Percentiles rank a stretch among this genome's conserved stretches.
Conservation (phyloP, 92 coral and sea anemone species). For the Epizoanthus illoricatus region DNA sequence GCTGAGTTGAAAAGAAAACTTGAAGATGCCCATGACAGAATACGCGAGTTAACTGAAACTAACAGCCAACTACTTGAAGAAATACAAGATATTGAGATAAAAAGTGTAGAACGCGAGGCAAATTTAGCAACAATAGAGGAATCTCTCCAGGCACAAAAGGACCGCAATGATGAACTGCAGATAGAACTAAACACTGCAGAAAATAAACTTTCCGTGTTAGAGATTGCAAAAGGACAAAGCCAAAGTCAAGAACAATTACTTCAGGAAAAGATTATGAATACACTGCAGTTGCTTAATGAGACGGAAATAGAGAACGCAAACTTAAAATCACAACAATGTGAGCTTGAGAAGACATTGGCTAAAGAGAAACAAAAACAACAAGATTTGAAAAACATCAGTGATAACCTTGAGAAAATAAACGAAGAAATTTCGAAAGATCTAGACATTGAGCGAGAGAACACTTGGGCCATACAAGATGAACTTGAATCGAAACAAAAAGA, state of each 20-base stretch:
- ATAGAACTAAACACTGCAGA: constrained; percentile 56
- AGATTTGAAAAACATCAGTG: constrained; percentile 57
- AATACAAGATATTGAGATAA: constrained; percentile 44
- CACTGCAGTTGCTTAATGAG: constrained; percentile 59
- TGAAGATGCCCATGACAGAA: constrained; percentile 53
- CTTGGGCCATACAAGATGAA: constrained; percentile 60
- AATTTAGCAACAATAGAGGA: constrained; percentile 42
- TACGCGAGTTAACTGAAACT: constrained; percentile 45
- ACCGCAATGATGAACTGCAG: constrained; percentile 50
- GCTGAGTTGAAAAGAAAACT: constrained; percentile 46
- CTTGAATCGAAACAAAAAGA: constrained; percentile 63
- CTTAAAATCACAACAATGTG: constrained; percentile 53
- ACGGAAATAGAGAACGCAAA: constrained; percentile 55
- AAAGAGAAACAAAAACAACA: constrained; percentile 54
- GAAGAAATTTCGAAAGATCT: constrained; percentile 66
- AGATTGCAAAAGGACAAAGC: constrained; percentile 59
- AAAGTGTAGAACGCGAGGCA: constrained; percentile 48
- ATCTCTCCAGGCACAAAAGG: constrained; percentile 40
- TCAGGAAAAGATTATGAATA: constrained; percentile 62
- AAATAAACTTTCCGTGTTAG: constrained; percentile 51
- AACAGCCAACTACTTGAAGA: constrained; percentile 50
- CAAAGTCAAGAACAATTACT: constrained; percentile 67
- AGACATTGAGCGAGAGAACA: constrained; percentile 59
- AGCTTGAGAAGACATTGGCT: constrained; percentile 51
- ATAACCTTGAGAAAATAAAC: constrained; percentile 64